Evolutionary conservation across 2,797 vertebrate genomes (phyloP), one percentile per base, ranked within the genome.

Genomic region (Megalops cyprinoides): DNA sequence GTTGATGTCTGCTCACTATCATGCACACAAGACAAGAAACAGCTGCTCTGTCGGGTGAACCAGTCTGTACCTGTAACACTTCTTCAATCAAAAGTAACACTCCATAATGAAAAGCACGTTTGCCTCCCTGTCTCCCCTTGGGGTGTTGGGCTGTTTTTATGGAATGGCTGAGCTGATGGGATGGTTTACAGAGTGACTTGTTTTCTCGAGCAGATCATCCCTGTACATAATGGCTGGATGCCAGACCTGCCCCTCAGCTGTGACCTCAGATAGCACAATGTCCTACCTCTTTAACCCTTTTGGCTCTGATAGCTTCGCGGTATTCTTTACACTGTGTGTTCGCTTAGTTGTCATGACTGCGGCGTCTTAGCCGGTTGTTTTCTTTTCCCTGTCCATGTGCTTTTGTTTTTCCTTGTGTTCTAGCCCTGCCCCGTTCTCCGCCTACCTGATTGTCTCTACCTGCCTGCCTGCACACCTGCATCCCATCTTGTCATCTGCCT

Each of bases 1-100:
- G 14, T 39, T 44, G 37, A 44, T 42, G 62, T 34, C 44, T 31
- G 5, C 10, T 8, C 71, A 46, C 73, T 62, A 31, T 87, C 56
- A 31, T 80, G 87, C 87, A 88, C 53, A 81, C 80, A 82, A 71
- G 88, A 90, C 71, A 82, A 82, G 82, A 89, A 84, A 79, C 90
- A 90, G 86, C 88, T 90, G 90, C 79, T 79, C 77, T 28, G 8
- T 60, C n/a, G 82, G 0, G 37, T 56, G n/a, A 3, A 82, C 86
- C 81, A 77, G 42, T 89, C 84, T 86, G 85, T 91, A 93, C 91
- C 91, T 92, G 91, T 85, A 88, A 75, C 86, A 71, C 48, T 83
- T 83, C 82, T 90, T 84, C 67, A 44, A 71, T 42, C 20, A 71
- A 84, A 88, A 79, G 60, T 46, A 79, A 65, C 14, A 0, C 86